Percentiles rank a stretch among this genome's conserved stretches.
phyloP scores from a whole-genome alignment of 2,888 invertebrate genomes.

The Tetranychus truncatus region DNA sequence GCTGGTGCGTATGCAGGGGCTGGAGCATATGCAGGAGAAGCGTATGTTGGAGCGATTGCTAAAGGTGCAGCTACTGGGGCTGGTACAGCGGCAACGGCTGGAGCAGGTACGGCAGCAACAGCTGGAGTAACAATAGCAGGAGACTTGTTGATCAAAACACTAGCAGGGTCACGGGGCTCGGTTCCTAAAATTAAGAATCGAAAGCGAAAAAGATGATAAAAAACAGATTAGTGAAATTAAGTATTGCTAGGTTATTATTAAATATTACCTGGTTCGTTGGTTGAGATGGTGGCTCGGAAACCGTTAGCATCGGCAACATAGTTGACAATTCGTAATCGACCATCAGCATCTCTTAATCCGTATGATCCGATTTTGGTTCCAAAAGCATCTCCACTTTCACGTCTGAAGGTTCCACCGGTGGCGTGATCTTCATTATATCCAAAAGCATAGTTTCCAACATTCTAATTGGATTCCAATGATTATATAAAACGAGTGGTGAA shows the following conservation, averaged over 20 bases:
- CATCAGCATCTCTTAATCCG: slow-evolving; percentile 25
- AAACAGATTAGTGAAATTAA: not conserved
- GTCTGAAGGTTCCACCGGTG: slow-evolving; percentile 26
- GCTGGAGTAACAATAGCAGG: not conserved
- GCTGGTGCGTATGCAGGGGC: not conserved
- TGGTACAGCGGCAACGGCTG: slow-evolving; percentile 16
- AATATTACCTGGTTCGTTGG: not conserved
- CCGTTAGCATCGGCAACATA: slow-evolving; percentile 26
- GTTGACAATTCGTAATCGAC: slow-evolving; percentile 23
- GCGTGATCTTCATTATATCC: slow-evolving; percentile 28
- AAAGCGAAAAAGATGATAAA: not conserved
- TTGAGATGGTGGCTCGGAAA: slow-evolving; percentile 24
- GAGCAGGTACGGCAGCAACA: slow-evolving; percentile 10
- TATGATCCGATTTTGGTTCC: slow-evolving; percentile 26
- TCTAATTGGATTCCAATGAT: slow-evolving; percentile 16
- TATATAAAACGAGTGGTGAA: too few species aligned
- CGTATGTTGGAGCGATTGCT: not conserved
- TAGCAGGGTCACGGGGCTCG: slow-evolving; percentile 14
- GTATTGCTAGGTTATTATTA: not conserved
- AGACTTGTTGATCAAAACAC: slow-evolving; percentile 13
- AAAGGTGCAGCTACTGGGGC: slow-evolving; percentile 12
- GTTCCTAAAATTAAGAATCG: not conserved
- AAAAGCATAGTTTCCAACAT: slow-evolving; percentile 27
- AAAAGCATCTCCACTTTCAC: slow-evolving; percentile 21
- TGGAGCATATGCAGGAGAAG: slow-evolving; percentile 6